Percentiles rank a stretch among this genome's conserved stretches.
Evolutionary conservation across 2,888 invertebrate genomes (phyloP).

Genomic region (Latrodectus hesperus): DNA sequence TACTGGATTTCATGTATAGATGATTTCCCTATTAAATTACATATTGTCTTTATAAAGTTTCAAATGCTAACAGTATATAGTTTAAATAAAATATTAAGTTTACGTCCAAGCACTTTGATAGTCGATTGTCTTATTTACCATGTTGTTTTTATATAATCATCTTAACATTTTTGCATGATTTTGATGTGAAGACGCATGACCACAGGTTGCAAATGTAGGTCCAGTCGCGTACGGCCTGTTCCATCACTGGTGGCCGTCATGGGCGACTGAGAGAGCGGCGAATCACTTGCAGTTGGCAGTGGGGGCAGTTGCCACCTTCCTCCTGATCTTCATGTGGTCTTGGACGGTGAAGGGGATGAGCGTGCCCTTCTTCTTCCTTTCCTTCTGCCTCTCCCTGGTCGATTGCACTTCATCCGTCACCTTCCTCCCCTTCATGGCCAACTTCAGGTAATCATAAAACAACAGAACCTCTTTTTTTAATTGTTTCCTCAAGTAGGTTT

Average conservation of each 20-base stretch:
- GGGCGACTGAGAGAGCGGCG: conserved; percentile 74
- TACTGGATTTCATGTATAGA: too few species aligned
- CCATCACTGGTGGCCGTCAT: conserved; percentile 71
- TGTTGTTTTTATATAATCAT: background rate
- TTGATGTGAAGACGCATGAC: background rate
- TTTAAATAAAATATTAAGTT: background rate
- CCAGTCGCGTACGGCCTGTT: conserved; percentile 81
- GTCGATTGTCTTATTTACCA: background rate
- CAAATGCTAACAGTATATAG: background rate
- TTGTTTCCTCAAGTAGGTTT: too few species aligned
- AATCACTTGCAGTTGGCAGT: conserved; percentile 76
- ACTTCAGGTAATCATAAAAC: conserved; percentile 75
- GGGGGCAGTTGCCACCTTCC: conserved; percentile 75
- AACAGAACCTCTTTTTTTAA: too few species aligned
- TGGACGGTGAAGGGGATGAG: conserved; percentile 73
- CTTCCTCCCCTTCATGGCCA: conserved; percentile 87
- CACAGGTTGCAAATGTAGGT: conserved; percentile 86
- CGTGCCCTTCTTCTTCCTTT: conserved; percentile 79
- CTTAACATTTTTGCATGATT: background rate
- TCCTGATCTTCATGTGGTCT: conserved; percentile 77
- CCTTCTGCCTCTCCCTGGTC: conserved; percentile 83
- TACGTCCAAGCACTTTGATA: background rate
- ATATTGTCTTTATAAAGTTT: background rate
- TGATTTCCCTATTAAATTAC: too few species aligned
- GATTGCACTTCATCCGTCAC: conserved; percentile 90